Base-by-base conservation (phyloP, 2,888 invertebrate species). In the Scelioninae gen. 1 region DNA sequence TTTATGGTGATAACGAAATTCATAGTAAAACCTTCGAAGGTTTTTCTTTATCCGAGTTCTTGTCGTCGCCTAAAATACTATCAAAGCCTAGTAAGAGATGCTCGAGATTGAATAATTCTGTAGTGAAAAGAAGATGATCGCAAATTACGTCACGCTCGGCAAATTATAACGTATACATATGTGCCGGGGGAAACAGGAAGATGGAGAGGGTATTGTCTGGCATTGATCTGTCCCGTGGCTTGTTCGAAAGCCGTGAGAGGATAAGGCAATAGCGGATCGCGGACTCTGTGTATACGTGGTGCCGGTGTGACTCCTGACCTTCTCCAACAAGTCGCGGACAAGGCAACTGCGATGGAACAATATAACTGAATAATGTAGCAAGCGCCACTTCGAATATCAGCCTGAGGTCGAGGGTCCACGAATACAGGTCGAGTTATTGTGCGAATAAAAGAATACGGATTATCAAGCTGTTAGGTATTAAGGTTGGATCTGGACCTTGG, bases 381-480 rank as follows among this genome's bases (percentile, higher is more conserved):
- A 69, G 72, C 83, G 62, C 71, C 80, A 84, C 84, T 83, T 84
- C 84, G 85, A 86, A 84, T 90, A 88, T 88, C 84, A 85, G 87
- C 83, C 66, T 86, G 89, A 90, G 89, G 89, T 89, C 87, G 87
- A 90, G 89, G 81, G 87, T 86, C 86, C 84, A 83, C 85, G 84
- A 87, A 89, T 88, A 75, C 87, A 87, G 88, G 88, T 86, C 87
- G 88, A 86, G 78, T 69, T 72, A 65, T 69, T 58, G 71, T 60
- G 56, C 62, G 58, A 65, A 66, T 55, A 83, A 83, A 83, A 62
- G 71, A 60, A 47, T 72, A 38, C 51, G 51, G n/a, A n/a, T n/a
- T n/a, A n/a, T n/a, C n/a, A n/a, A n/a, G n/a, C n/a, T n/a, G n/a
- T n/a, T n/a, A n/a, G n/a, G n/a, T n/a, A n/a, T n/a, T n/a, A n/a